Evolutionary conservation across 2,113 vertebrate species (phyloP).

Genomic region (Arizona elegans): DNA sequence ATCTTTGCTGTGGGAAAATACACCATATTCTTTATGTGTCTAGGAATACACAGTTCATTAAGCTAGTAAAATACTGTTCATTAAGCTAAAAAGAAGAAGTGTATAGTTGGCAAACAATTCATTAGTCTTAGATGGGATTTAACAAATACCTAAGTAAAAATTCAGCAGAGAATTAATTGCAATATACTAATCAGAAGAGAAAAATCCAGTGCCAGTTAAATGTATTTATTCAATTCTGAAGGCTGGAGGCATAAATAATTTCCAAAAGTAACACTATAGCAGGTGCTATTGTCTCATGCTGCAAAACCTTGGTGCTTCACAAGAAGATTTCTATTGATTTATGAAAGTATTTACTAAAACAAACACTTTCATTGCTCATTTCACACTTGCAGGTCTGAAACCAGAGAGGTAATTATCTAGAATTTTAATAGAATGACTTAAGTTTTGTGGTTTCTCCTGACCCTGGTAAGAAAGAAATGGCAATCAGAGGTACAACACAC

Average conservation of each 20-base stretch:
- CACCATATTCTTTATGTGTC: constrained; percentile 24
- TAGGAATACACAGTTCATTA: constrained; percentile 60
- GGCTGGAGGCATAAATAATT: background rate
- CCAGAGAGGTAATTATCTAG: background rate
- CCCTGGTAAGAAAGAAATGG: background rate
- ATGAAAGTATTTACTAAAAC: background rate
- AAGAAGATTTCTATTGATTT: background rate
- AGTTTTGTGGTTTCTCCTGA: background rate
- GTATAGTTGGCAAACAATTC: constrained; percentile 66
- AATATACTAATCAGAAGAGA: constrained; percentile 41
- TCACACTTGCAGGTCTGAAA: background rate
- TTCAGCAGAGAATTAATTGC: constrained; percentile 66
- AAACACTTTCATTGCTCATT: fast-evolving
- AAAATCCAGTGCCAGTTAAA: constrained; percentile 17
- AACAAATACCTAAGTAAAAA: constrained; percentile 58
- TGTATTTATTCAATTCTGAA: background rate
- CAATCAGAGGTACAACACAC: background rate
- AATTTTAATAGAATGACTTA: background rate
- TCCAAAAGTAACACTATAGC: background rate
- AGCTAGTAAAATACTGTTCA: constrained; percentile 57
- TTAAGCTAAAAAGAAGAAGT: constrained; percentile 63
- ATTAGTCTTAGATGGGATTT: constrained; percentile 64
- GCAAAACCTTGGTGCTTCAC: background rate
- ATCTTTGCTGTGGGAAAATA: constrained; percentile 19
- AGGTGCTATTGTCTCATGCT: fast-evolving